Evolutionary conservation across 2,888 invertebrate species (phyloP), one percentile per base, ranked within the genome.

Genomic region (Clitarchus hookeri): DNA sequence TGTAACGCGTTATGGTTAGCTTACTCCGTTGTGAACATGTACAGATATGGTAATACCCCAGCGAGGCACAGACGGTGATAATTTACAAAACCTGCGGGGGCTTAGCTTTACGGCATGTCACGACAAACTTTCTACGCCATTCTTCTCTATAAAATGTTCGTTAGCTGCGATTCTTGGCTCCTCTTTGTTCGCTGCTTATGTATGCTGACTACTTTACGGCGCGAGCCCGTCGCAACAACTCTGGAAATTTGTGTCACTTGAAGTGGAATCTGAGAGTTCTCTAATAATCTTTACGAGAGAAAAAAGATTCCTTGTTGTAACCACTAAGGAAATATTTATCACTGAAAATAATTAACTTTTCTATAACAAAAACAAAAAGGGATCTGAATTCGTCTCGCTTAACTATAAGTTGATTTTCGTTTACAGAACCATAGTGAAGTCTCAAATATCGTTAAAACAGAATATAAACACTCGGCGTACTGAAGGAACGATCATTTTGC

Each of bases 81-180:
- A n/a, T n/a, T 65, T n/a, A 65, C 65, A 65, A n/a, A 19, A 8
- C 0, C 65, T 1, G 65, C 12, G n/a, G 65, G n/a, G 65, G 65
- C 65, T 65, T 65, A 65, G 16, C 65, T 65, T 65, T n/a, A 19
- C 8, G 65, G n/a, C 65, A n/a, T n/a, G 65, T 23, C 65, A n/a
- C 65, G 8, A 65, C 13, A 16, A 19, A 65, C 65, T n/a, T 19
- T 65, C 65, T n/a, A 65, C 19, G 65, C 65, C n/a, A 65, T 65
- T 65, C 65, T 65, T 65, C 65, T 65, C 65, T 65, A 65, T n/a
- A 65, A 65, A n/a, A 65, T 23, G 65, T 65, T 65, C 65, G 65
- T 65, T 65, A 65, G 65, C 65, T 19, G 65, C 65, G 16, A n/a
- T 19, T 65, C 65, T 65, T 65, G 65, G n/a, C 16, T 65, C 65